These are phyloP conservation scores for Ardeotis arabs DNA, from an alignment of 2,113 vertebrate species.

Conservation along the genomic window DNA sequence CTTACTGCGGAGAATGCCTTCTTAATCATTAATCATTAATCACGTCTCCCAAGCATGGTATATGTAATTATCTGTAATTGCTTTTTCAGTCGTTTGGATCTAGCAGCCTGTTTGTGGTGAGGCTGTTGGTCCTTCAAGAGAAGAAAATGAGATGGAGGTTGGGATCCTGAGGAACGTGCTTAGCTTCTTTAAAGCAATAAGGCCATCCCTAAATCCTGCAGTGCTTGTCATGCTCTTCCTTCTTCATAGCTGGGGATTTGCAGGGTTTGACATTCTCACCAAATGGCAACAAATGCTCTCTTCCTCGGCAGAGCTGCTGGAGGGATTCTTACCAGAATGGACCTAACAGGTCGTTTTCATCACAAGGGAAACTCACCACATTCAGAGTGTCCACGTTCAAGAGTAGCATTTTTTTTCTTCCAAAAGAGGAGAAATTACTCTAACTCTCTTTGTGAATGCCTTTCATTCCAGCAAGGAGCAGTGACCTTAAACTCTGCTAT, in stretches of 20 bases:
- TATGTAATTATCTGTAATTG: background rate
- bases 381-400: background rate
- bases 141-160: background rate
- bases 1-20: background rate
- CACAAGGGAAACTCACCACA: background rate
- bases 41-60: background rate
- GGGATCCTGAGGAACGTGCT: background rate
- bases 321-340: background rate
- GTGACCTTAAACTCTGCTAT: background rate
- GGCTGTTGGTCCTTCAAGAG: background rate
- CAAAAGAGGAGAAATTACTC: background rate
- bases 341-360: background rate
- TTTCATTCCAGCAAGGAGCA: background rate
- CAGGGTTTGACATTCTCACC: background rate
- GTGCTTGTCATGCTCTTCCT: background rate
- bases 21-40: constrained; percentile 44
- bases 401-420: background rate
- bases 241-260: background rate
- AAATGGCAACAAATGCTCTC: background rate
- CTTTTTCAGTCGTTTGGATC: background rate
- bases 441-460: background rate
- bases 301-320: background rate
- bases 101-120: background rate
- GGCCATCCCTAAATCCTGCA: background rate
- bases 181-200: background rate